phyloP scores from a whole-genome alignment of 1,140 invertebrate genomes.

The Chelonus insularis region DNA sequence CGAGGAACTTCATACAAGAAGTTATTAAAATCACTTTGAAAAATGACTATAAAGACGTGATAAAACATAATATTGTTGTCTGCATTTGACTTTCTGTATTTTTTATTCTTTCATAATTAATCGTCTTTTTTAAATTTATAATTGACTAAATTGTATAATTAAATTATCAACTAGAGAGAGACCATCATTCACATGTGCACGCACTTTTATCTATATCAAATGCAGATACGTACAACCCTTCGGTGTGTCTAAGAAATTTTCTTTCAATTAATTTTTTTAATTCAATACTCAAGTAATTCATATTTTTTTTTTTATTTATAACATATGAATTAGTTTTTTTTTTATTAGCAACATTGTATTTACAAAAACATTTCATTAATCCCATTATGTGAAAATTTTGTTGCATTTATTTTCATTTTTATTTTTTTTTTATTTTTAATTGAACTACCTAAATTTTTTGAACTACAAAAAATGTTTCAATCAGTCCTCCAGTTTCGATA shows the following conservation, averaged over 20 bases:
- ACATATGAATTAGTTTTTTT: no score
- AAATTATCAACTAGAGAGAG: conserved; percentile 40
- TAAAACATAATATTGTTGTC: background rate
- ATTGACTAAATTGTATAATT: conserved; percentile 51
- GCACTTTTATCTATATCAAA: conserved; percentile 33
- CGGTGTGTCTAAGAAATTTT: no score
- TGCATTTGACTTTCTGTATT: background rate
- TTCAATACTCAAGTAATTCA: conserved; percentile 11
- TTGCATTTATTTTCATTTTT: no score
- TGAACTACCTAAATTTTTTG: conserved; percentile 40
- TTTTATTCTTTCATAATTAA: conserved; percentile 1
- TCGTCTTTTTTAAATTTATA: conserved; percentile 35
- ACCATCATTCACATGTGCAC: conserved; percentile 25
- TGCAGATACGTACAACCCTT: conserved; percentile 28
- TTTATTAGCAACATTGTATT: conserved; percentile 38
- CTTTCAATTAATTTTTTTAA: conserved; percentile 5
- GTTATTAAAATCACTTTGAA: background rate
- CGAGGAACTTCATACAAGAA: no score
- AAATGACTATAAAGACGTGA: no score
- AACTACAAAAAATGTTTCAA: conserved; percentile 48
- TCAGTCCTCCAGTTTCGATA: conserved; percentile 39
- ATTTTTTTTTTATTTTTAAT: conserved; percentile 31
- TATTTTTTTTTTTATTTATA: conserved; percentile 28
- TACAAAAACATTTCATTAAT: conserved; percentile 45
- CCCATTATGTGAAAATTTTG: conserved; percentile 18